Conservation (phyloP, 2,888 invertebrate genomes). For the Drosophila pegasa region DNA sequence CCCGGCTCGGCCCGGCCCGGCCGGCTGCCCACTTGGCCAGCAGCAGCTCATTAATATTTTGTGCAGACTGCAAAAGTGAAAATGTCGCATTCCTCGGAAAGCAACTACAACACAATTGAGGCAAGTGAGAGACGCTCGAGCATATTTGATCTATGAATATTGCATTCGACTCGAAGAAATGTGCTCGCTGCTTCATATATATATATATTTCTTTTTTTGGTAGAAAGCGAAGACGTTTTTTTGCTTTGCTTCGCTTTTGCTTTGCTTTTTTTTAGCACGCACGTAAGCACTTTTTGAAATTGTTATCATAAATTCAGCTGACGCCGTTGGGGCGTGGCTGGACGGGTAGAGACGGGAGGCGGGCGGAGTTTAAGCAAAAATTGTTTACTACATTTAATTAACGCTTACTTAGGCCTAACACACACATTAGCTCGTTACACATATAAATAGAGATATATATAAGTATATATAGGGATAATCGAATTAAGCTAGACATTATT, state of each 20-base stretch:
- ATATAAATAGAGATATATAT: conserved; percentile 34
- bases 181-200: conserved; percentile 29
- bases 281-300: conserved; percentile 68
- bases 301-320: conserved; percentile 69
- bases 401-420: conserved; percentile 76
- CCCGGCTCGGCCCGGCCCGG: no score
- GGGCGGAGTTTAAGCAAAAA: conserved; percentile 50
- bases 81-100: conserved; percentile 73
- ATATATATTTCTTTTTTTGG: conserved; percentile 17
- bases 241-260: conserved; percentile 16
- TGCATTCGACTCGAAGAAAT: conserved; percentile 60
- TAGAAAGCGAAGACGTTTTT: conserved; percentile 61
- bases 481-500: conserved; percentile 71
- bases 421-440: conserved; percentile 73
- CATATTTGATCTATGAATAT: conserved; percentile 71
- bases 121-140: conserved; percentile 24
- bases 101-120: conserved; percentile 45
- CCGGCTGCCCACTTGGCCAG: background rate
- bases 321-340: conserved; percentile 41
- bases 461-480: conserved; percentile 48
- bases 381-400: conserved; percentile 71
- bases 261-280: conserved; percentile 68
- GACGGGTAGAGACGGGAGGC: background rate
- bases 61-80: conserved; percentile 78
- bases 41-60: conserved; percentile 75